Evolutionary conservation across 1,140 invertebrate genomes (phyloP).

Genomic region (Phymastichus coffea): DNA sequence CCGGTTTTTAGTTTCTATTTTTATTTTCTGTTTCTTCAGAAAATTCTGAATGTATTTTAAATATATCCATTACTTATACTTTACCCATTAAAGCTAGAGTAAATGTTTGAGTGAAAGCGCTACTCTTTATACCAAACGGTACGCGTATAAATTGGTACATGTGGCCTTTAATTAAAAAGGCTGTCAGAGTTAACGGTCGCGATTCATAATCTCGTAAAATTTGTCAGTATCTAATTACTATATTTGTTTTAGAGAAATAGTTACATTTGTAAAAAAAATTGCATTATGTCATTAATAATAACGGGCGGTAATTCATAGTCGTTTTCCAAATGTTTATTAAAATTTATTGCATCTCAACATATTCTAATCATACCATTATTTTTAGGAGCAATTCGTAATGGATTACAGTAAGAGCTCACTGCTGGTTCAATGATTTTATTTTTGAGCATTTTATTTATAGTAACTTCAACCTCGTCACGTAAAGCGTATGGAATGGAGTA

Average conservation of each 20-base stretch:
- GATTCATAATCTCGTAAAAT: conserved; percentile 33
- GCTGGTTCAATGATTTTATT: conserved; percentile 32
- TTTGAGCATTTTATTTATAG: conserved; percentile 29
- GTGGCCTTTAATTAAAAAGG: conserved; percentile 36
- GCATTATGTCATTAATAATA: conserved; percentile 31
- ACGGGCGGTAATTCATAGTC: conserved; percentile 37
- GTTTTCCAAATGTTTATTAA: conserved; percentile 36
- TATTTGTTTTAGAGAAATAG: conserved; percentile 39
- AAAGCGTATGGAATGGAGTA: conserved; percentile 25
- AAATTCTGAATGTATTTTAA: too few species aligned
- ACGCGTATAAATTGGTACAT: conserved; percentile 36
- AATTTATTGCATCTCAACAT: conserved; percentile 39
- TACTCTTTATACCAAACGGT: conserved; percentile 41
- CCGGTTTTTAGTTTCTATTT: conserved; percentile 31
- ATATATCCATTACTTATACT: too few species aligned
- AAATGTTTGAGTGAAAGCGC: conserved; percentile 36
- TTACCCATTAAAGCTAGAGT: conserved; percentile 32
- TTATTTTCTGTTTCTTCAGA: too few species aligned
- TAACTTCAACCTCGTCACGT: conserved; percentile 30
- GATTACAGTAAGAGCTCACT: conserved; percentile 40
- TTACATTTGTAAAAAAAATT: conserved; percentile 31
- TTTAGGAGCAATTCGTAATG: conserved; percentile 31
- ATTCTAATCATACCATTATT: conserved; percentile 33
- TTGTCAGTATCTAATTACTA: conserved; percentile 46
- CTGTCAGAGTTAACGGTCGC: conserved; percentile 30